These are phyloP conservation scores for Musca vetustissima DNA, from an alignment of 1,140 invertebrate genomes.

Conservation along the genomic window DNA sequence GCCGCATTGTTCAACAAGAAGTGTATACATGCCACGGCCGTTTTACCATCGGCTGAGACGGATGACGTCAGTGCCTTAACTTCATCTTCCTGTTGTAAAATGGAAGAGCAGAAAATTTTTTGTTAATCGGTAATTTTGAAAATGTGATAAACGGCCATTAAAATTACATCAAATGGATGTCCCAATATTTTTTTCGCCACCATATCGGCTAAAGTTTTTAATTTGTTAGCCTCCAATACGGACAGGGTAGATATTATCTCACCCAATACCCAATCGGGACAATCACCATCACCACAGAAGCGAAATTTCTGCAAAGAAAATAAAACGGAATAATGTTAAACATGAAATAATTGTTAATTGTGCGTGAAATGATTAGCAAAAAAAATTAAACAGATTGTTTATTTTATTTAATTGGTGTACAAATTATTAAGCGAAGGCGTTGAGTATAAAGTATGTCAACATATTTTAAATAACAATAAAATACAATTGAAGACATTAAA, in stretches of 20 bases:
- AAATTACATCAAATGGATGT: conserved; percentile 57
- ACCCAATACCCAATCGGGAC: conserved; percentile 83
- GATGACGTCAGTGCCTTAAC: conserved; percentile 39
- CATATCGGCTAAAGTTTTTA: conserved; percentile 68
- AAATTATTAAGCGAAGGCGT: no score
- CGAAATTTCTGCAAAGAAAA: conserved; percentile 69
- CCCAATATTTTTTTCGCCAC: conserved; percentile 67
- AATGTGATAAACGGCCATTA: conserved; percentile 8
- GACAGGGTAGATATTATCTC: conserved; percentile 76
- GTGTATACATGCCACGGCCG: conserved; percentile 69
- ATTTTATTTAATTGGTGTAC: neutral
- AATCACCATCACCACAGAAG: conserved; percentile 84
- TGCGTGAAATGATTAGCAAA: neutral
- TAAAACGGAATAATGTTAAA: neutral
- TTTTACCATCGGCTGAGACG: conserved; percentile 59
- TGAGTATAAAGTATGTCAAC: no score
- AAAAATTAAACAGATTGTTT: neutral
- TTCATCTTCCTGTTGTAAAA: conserved; percentile 34
- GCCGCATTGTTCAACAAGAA: conserved; percentile 71
- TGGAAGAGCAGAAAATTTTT: neutral
- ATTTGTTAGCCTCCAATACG: conserved; percentile 72
- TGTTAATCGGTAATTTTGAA: neutral
- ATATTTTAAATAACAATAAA: no score
- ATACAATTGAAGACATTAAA: no score
- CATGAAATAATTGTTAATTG: neutral